phyloP scores from a whole-genome alignment of 1,140 invertebrate species.

The Megalonaias nervosa region DNA sequence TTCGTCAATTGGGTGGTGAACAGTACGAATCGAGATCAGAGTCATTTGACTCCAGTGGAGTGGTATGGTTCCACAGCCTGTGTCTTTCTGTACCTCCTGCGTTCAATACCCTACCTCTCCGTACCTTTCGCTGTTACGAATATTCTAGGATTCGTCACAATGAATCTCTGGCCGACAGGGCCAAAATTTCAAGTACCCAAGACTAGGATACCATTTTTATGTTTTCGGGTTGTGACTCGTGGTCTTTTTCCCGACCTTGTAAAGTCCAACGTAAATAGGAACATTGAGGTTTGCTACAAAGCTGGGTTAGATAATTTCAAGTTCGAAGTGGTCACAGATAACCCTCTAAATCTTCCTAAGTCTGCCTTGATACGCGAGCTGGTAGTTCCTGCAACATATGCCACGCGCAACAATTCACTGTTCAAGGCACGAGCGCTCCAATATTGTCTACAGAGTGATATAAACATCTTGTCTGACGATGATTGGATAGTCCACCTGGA shows the following conservation, averaged over 20 bases:
- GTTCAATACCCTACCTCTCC: conserved; percentile 26
- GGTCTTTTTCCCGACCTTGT: conserved; percentile 96
- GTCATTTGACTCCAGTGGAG: conserved; percentile 17
- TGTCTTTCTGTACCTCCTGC: conserved; percentile 27
- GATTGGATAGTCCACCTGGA: conserved; percentile 99
- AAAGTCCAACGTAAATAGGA: conserved; percentile 86
- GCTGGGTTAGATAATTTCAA: conserved; percentile 96
- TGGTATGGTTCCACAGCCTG: conserved; percentile 8
- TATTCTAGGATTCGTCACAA: conserved; percentile 79
- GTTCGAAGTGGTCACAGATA: conserved; percentile 97
- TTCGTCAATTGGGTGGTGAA: conserved; percentile 23
- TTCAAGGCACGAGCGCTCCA: conserved; percentile 97
- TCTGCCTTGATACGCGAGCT: conserved; percentile 84
- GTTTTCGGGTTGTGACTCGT: conserved; percentile 94
- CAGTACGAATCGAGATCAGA: conserved; percentile 18
- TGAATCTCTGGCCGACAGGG: conserved; percentile 96
- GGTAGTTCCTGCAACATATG: conserved; percentile 88
- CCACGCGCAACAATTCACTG: conserved; percentile 90
- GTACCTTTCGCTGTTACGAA: conserved; percentile 76
- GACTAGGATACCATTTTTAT: conserved; percentile 94
- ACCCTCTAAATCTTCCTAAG: conserved; percentile 81
- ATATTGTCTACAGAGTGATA: conserved; percentile 94
- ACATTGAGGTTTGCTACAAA: conserved; percentile 90
- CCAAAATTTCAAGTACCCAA: conserved; percentile 91
- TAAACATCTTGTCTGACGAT: conserved; percentile 86